Conservation (phyloP, 2,888 invertebrate species). For the Pediacus dermestoides region DNA sequence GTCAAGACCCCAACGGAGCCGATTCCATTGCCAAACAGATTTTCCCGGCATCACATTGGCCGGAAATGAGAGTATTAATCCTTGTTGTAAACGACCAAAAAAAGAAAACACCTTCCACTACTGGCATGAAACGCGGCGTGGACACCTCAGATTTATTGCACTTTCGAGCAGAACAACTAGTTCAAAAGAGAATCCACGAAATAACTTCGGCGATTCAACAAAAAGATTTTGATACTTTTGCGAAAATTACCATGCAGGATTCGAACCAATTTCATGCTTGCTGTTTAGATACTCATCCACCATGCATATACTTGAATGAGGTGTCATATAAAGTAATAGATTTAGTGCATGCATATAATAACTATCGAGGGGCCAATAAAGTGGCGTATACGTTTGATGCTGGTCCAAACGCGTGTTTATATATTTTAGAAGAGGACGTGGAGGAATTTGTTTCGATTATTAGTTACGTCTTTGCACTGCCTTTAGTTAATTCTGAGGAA, state of each 20-base stretch:
- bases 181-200: conserved; percentile 65
- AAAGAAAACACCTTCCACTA: conserved; percentile 83
- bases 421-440: conserved; percentile 73
- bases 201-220: conserved; percentile 59
- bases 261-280: conserved; percentile 97
- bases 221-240: conserved; percentile 78
- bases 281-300: conserved; percentile 90
- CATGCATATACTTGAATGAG: conserved; percentile 89
- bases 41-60: conserved; percentile 76
- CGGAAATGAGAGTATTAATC: conserved; percentile 83
- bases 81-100: conserved; percentile 80
- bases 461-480: conserved; percentile 68
- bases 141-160: conserved; percentile 80
- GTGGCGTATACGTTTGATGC: conserved; percentile 98
- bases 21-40: conserved; percentile 79
- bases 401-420: conserved; percentile 94
- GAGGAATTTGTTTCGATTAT: conserved; percentile 65
- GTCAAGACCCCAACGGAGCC: conserved; percentile 56
- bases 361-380: conserved; percentile 58
- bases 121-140: conserved; percentile 81
- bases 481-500: conserved; percentile 50
- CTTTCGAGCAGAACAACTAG: conserved; percentile 67
- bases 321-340: conserved; percentile 76
- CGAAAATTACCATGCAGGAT: conserved; percentile 94
- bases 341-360: conserved; percentile 81